Percentiles rank a stretch among this genome's conserved stretches.
Evolutionary conservation across 2,113 vertebrate genomes (phyloP).

Genomic region (Polypterus bichir): DNA sequence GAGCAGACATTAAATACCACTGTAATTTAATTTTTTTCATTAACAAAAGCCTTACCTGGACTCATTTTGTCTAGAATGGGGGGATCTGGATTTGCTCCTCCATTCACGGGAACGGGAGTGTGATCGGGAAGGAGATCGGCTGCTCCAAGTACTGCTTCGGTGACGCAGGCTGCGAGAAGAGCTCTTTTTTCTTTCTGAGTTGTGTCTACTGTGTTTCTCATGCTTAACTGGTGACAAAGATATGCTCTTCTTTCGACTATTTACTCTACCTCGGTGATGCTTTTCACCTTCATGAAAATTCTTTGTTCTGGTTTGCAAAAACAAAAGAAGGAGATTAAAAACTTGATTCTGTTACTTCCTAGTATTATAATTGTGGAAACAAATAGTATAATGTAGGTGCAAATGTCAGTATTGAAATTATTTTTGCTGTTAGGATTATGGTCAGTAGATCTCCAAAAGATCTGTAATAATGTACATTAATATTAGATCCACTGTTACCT

Average conservation of each 20-base stretch:
- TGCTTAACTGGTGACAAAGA: slow-evolving; percentile 56
- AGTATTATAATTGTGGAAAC: no score
- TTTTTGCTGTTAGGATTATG: no score
- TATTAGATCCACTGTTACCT: no score
- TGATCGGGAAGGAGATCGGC: slow-evolving; percentile 67
- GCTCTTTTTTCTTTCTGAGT: slow-evolving; percentile 64
- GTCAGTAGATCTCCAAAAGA: no score
- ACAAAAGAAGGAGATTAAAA: not conserved
- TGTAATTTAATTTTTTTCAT: not conserved
- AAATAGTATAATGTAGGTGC: no score
- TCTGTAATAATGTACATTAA: no score
- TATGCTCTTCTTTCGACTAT: slow-evolving; percentile 51
- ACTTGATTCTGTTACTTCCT: no score
- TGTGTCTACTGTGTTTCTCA: slow-evolving; percentile 44
- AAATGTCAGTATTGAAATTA: no score
- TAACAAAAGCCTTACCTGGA: slow-evolving; percentile 40
- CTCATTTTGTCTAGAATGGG: slow-evolving; percentile 34
- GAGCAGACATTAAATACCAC: not conserved
- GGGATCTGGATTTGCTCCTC: slow-evolving; percentile 51
- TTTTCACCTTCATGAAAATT: slow-evolving; percentile 49
- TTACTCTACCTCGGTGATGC: slow-evolving; percentile 45
- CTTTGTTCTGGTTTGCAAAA: slow-evolving; percentile 32
- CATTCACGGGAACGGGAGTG: slow-evolving; percentile 62
- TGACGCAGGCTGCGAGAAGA: slow-evolving; percentile 56
- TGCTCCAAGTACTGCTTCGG: slow-evolving; percentile 81